These are phyloP conservation scores for Labeo calbasu DNA, from an alignment of 2,797 vertebrate species.

Conservation along the genomic window DNA sequence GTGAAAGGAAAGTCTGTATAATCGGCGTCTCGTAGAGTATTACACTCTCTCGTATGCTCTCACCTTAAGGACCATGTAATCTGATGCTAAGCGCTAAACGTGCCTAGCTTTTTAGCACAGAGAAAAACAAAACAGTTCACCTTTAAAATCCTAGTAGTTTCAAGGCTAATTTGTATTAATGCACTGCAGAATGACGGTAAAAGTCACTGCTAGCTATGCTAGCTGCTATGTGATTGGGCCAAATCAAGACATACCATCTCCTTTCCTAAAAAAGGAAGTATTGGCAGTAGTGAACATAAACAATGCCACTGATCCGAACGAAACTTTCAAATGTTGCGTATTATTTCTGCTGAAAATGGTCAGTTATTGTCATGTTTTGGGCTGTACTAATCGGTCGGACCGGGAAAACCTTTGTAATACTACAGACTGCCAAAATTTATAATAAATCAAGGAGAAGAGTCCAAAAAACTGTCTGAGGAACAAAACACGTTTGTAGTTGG, in stretches of 20 bases:
- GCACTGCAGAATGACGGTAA: not conserved
- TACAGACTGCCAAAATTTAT: too few relatives aligned
- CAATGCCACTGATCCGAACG: too few relatives aligned
- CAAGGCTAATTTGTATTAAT: not conserved
- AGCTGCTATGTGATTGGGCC: not conserved
- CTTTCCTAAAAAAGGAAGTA: not conserved
- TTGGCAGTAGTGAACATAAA: too few relatives aligned
- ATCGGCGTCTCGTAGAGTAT: conserved; percentile 10
- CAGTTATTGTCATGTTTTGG: too few relatives aligned
- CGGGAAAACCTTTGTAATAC: too few relatives aligned
- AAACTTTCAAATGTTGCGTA: too few relatives aligned
- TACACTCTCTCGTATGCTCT: not conserved
- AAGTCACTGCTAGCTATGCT: not conserved
- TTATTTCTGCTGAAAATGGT: too few relatives aligned
- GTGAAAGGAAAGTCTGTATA: conserved; percentile 26
- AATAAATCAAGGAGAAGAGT: too few relatives aligned
- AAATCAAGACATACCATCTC: not conserved
- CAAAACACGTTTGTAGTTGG: too few relatives aligned
- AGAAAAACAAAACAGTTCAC: conserved; percentile 29
- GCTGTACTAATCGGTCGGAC: too few relatives aligned
- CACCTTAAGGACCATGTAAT: conserved; percentile 24
- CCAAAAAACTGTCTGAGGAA: too few relatives aligned
- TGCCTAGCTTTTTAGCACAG: not conserved
- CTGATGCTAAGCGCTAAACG: not conserved
- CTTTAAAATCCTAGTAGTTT: not conserved